phyloP scores from a whole-genome alignment of 2,113 vertebrate species.

The Semnornis frantzii region DNA sequence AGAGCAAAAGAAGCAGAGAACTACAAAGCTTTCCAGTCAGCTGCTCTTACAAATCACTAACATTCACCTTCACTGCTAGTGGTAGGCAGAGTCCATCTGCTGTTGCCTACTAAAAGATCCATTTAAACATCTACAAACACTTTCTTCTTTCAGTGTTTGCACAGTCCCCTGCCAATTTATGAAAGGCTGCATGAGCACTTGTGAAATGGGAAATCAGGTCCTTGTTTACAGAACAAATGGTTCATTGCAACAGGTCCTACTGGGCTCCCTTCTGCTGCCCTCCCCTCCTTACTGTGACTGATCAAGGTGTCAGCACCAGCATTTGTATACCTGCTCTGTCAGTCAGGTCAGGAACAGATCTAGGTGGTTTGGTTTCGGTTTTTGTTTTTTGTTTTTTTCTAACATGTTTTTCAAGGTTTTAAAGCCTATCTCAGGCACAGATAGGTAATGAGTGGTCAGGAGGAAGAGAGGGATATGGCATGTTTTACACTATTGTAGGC shows the following conservation, averaged over 20 bases:
- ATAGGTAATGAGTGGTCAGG: neutral
- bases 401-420: neutral
- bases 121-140: neutral
- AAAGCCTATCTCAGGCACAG: neutral
- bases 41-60: neutral
- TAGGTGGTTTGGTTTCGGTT: neutral
- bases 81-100: neutral
- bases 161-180: neutral
- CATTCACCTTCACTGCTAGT: neutral
- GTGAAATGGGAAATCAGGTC: neutral
- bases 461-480: neutral
- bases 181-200: neutral
- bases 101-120: neutral
- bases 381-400: neutral
- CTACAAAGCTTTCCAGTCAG: neutral
- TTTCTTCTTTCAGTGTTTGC: neutral
- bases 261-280: neutral
- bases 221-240: constrained; percentile 1
- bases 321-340: neutral
- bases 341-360: neutral
- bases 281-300: neutral
- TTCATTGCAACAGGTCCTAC: neutral
- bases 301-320: neutral
- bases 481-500: neutral
- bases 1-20: neutral